phyloP scores from a whole-genome alignment of 2,888 invertebrate genomes.

The Zootermopsis nevadensis region DNA sequence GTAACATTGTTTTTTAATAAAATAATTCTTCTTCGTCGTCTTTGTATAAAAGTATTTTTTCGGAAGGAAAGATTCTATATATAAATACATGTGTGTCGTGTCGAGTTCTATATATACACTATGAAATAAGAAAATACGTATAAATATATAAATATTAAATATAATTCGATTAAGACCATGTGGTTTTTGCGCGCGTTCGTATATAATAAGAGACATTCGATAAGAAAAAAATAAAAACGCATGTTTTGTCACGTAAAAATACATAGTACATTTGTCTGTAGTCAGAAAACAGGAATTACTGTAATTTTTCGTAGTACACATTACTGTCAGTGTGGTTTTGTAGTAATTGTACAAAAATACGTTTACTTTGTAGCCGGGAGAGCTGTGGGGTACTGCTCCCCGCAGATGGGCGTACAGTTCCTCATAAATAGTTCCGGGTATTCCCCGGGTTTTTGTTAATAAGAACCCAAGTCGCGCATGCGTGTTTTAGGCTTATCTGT shows the following conservation, averaged over 20 bases:
- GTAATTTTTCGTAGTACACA: conserved; percentile 39
- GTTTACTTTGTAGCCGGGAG: conserved; percentile 37
- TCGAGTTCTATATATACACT: conserved; percentile 44
- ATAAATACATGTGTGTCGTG: conserved; percentile 45
- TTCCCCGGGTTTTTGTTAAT: conserved; percentile 23
- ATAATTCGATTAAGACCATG: conserved; percentile 20
- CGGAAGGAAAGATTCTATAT: conserved; percentile 46
- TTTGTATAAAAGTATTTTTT: conserved; percentile 49
- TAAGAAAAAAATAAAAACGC: conserved; percentile 15
- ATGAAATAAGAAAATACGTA: conserved; percentile 46
- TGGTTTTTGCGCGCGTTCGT: conserved; percentile 43
- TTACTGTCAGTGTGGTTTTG: conserved; percentile 41
- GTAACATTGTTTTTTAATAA: conserved; percentile 37
- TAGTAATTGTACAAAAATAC: conserved; percentile 46
- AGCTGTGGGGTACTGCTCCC: not conserved
- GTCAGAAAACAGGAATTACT: conserved; percentile 30
- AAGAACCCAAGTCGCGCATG: not conserved
- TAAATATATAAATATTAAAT: conserved; percentile 46
- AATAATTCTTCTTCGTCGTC: conserved; percentile 43
- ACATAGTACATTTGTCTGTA: conserved; percentile 44
- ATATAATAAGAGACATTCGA: conserved; percentile 31
- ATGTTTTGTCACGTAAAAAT: conserved; percentile 45
- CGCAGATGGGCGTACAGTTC: conserved; percentile 37
- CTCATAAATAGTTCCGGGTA: conserved; percentile 31
- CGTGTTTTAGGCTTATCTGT: not conserved